Percentiles rank a stretch among this genome's conserved stretches.
Evolutionary conservation across 2,888 invertebrate species (phyloP).

Genomic region (Rotaria magnacalcarata): DNA sequence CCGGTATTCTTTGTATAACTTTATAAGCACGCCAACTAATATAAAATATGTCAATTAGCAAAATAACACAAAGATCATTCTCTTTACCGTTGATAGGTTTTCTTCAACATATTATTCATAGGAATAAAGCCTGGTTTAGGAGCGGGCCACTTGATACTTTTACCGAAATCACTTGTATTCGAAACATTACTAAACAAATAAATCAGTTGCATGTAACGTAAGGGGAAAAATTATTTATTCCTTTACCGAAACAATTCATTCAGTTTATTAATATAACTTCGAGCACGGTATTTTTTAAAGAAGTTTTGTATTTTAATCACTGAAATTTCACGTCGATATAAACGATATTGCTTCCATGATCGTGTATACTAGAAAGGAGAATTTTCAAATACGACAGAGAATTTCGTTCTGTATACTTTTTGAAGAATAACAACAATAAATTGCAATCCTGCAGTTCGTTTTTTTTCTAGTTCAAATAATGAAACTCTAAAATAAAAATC

Average conservation of each 20-base stretch:
- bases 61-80: background rate
- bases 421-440: constrained; percentile 85
- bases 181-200: constrained; percentile 63
- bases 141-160: constrained; percentile 74
- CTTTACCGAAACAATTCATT: constrained; percentile 39
- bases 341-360: background rate
- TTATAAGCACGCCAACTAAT: constrained; percentile 77
- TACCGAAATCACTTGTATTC: constrained; percentile 71
- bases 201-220: background rate
- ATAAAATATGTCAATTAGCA: background rate
- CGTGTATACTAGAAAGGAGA: background rate
- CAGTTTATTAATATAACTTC: constrained; percentile 40
- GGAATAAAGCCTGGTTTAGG: constrained; percentile 69
- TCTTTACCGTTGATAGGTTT: constrained; percentile 53
- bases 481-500: background rate
- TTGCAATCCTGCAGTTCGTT: constrained; percentile 79
- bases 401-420: constrained; percentile 66
- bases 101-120: constrained; percentile 61
- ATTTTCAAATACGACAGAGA: background rate
- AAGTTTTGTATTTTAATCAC: constrained; percentile 37
- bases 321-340: constrained; percentile 38
- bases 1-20: constrained; percentile 74
- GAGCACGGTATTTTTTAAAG: constrained; percentile 39
- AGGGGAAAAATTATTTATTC: background rate
- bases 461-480: constrained; percentile 78